These are phyloP conservation scores for Mamestra brassicae DNA, from an alignment of 2,888 invertebrate genomes.

Conservation along the genomic window DNA sequence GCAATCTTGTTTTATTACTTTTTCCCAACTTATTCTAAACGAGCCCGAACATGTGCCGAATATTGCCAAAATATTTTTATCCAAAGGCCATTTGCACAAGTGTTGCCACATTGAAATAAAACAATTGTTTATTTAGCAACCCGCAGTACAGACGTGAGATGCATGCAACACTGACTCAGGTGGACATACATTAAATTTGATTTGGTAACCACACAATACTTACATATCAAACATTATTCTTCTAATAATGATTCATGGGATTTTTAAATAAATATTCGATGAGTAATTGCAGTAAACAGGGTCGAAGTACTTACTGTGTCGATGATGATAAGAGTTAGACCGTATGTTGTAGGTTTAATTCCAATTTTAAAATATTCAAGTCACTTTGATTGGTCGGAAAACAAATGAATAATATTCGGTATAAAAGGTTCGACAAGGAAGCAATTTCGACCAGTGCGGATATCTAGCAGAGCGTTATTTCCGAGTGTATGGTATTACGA, in stretches of 20 bases:
- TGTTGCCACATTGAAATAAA: conserved; percentile 72
- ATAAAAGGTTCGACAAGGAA: conserved; percentile 47
- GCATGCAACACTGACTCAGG: conserved; percentile 53
- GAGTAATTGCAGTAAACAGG: conserved; percentile 38
- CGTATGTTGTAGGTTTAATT: background rate
- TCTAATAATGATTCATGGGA: conserved; percentile 45
- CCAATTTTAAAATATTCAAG: conserved; percentile 23
- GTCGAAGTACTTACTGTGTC: background rate
- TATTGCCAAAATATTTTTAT: conserved; percentile 56
- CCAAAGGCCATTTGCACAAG: conserved; percentile 50
- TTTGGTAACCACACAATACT: conserved; percentile 48
- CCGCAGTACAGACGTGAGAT: conserved; percentile 73
- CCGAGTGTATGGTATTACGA: conserved; percentile 22
- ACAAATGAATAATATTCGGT: conserved; percentile 20
- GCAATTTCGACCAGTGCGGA: conserved; percentile 33
- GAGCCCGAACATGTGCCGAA: conserved; percentile 23
- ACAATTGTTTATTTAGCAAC: conserved; percentile 76
- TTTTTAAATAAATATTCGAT: conserved; percentile 28
- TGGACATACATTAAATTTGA: conserved; percentile 41
- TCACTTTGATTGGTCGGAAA: conserved; percentile 12
- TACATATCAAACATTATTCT: conserved; percentile 20
- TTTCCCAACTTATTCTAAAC: conserved; percentile 9
- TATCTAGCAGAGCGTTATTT: conserved; percentile 17
- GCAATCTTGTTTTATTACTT: conserved; percentile 19
- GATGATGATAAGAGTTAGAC: background rate